Evolutionary conservation across 2,113 vertebrate genomes (phyloP).

Genomic region (Chaetops frenatus): DNA sequence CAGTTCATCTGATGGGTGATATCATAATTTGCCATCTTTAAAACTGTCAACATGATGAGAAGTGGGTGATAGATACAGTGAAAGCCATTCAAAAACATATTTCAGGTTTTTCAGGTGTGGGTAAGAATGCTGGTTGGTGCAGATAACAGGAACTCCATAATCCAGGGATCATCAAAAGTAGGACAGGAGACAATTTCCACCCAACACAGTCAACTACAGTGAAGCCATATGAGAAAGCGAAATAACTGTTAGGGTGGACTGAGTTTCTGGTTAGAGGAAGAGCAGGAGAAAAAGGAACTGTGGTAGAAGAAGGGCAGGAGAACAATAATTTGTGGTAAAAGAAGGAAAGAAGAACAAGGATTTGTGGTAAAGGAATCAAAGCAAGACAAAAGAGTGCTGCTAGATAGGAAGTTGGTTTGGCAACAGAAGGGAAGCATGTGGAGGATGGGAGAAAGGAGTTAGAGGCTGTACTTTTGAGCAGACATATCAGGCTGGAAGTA

Average conservation of each 20-base stretch:
- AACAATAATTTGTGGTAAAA: neutral
- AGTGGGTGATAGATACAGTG: neutral
- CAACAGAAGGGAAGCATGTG: neutral
- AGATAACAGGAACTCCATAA: neutral
- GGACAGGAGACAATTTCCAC: neutral
- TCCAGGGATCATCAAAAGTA: neutral
- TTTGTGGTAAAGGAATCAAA: neutral
- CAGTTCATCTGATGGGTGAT: fast-evolving
- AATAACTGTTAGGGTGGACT: neutral
- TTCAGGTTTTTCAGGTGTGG: neutral
- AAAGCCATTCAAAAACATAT: neutral
- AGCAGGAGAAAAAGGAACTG: neutral
- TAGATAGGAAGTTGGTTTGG: neutral
- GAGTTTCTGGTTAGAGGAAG: neutral
- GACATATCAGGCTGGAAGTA: neutral
- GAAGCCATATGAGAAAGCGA: neutral
- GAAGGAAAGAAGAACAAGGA: neutral
- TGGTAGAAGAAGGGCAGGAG: neutral
- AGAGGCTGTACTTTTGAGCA: neutral
- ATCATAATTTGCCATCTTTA: neutral
- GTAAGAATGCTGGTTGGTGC: neutral
- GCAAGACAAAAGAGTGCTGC: neutral
- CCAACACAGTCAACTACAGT: neutral
- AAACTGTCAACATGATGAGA: neutral
- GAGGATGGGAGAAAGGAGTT: neutral